Evolutionary conservation across 2,797 vertebrate species (phyloP), one percentile per base, ranked within the genome.

Genomic region (Bovichtus diacanthus): DNA sequence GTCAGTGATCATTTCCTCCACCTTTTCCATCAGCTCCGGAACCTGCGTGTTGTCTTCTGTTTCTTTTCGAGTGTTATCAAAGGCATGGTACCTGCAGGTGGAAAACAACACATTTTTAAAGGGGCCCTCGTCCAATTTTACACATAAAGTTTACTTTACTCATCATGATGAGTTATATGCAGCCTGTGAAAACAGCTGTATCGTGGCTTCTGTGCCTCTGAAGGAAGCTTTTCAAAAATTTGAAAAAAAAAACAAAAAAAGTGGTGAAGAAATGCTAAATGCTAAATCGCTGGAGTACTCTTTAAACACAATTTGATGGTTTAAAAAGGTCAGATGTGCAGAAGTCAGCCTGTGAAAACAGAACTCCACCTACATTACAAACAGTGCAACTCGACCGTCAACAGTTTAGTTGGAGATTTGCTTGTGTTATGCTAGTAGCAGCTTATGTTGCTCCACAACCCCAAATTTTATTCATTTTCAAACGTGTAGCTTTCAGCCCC

Each of bases 1-100:
- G 83, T 96, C 94, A 12, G 92, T 91, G 87, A 95, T 92, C 89
- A 95, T 80, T 70, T 95, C 95, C 84, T 95, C 95, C 71, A 95
- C 91, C 76, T 95, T 96, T 25, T 94, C 90, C 90, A 95, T 92
- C 82, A 96, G 90, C 64, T 95, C 95, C 0, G 91, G 90, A 9
- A 96, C 94, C 78, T 95, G 95, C 5, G 88, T 88, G 85, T 91
- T 93, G 46, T 94, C 93, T 43, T 92, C 93, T 0, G 85, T 86
- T 5, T 93, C 91, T 83, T 92, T 93, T 10, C 67, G 79, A 4
- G 78, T 93, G 89, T 95, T 95, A 55, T 95, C 93, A 50, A 95
- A 92, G 59, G 92, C 88, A 5, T 96, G 94, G 69, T 96, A 95
- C 82, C 93, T 94, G 76, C 61, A 69, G 8, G 43, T 21, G 43